Evolutionary conservation across 2,797 vertebrate genomes (phyloP).

Genomic region (Cynopterus sphinx): DNA sequence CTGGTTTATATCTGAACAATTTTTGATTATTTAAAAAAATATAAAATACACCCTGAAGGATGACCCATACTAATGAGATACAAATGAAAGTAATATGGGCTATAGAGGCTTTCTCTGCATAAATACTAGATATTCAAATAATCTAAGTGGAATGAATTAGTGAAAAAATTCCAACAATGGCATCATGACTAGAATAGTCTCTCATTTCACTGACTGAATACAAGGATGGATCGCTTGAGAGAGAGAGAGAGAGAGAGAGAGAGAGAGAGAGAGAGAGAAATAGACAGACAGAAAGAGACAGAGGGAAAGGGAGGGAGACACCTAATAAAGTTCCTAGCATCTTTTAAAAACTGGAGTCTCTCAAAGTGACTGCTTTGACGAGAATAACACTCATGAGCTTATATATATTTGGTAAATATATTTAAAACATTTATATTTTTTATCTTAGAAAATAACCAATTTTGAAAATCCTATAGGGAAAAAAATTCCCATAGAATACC

Average conservation of each 20-base stretch:
- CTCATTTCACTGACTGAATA: slow-evolving; percentile 29
- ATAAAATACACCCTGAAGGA: background rate
- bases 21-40: background rate
- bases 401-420: slow-evolving; percentile 24
- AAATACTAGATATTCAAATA: background rate
- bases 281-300: background rate
- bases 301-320: background rate
- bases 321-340: background rate
- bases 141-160: background rate
- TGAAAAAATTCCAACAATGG: background rate
- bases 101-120: background rate
- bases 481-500: slow-evolving; percentile 14
- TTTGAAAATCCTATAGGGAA: background rate
- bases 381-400: background rate
- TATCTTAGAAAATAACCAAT: slow-evolving; percentile 8
- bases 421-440: slow-evolving; percentile 43
- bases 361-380: slow-evolving; percentile 25
- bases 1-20: background rate
- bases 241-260: background rate
- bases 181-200: background rate
- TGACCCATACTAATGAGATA: background rate
- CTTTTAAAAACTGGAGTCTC: background rate
- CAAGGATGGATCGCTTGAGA: background rate
- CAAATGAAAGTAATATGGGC: background rate
- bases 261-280: background rate